Conservation (phyloP, 2,888 invertebrate genomes). For the Sacculina carcini region DNA sequence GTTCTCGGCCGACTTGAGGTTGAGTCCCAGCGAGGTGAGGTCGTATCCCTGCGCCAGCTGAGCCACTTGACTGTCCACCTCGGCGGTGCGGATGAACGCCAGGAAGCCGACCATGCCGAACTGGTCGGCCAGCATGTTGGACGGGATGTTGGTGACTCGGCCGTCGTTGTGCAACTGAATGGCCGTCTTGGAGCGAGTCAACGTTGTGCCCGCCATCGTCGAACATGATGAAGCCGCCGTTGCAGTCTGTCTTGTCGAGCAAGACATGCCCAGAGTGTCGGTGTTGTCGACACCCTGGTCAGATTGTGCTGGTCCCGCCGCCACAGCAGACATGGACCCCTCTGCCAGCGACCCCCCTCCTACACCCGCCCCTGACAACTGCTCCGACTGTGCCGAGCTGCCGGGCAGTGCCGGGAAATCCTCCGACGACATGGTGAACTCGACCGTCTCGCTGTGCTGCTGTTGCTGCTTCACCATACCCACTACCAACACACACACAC, state of each 20-base stretch:
- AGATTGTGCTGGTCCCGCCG: slow-evolving; percentile 10
- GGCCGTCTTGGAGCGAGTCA: slow-evolving; percentile 2
- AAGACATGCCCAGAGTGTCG: neutral
- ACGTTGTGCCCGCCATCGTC: no score
- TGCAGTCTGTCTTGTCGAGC: no score
- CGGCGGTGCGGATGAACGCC: slow-evolving; percentile 91
- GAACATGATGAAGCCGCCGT: no score
- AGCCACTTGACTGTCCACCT: slow-evolving; percentile 86
- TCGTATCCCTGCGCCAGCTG: slow-evolving; percentile 92
- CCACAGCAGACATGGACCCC: no score
- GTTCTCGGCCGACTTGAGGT: slow-evolving; percentile 92
- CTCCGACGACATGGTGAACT: slow-evolving; percentile 93
- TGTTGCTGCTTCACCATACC: slow-evolving; percentile 91
- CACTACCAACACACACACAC: slow-evolving; percentile 29
- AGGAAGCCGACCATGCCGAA: slow-evolving; percentile 96
- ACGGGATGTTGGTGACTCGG: slow-evolving; percentile 92
- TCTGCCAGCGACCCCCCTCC: neutral
- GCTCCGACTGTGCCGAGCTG: slow-evolving; percentile 16
- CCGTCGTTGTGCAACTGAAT: no score
- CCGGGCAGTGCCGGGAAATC: slow-evolving; percentile 98
- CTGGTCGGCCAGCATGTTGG: slow-evolving; percentile 96
- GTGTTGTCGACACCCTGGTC: slow-evolving; percentile 5
- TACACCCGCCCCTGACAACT: neutral
- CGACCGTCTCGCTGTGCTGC: slow-evolving; percentile 67
- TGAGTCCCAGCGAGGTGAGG: slow-evolving; percentile 86